These are phyloP conservation scores for Cepphus grylle DNA, from an alignment of 2,113 vertebrate species.

Conservation along the genomic window DNA sequence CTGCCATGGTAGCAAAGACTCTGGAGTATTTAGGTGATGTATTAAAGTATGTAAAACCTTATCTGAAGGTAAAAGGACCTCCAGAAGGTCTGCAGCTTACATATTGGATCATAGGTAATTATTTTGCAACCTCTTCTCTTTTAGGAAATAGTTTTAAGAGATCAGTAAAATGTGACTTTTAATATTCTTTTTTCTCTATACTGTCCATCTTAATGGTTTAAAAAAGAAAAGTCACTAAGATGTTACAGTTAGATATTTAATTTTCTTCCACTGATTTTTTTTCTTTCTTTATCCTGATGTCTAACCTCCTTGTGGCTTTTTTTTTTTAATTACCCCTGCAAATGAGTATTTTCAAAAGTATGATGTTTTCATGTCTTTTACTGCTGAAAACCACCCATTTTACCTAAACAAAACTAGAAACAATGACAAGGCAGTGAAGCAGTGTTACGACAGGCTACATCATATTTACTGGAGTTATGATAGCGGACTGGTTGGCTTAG, in stretches of 20 bases:
- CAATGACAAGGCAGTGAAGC: neutral
- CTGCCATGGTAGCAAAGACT: constrained; percentile 84
- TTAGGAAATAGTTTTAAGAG: neutral
- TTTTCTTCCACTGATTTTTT: neutral
- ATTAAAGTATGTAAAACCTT: constrained; percentile 92
- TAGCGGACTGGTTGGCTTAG: neutral
- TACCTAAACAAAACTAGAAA: constrained; percentile 8
- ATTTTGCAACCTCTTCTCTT: neutral
- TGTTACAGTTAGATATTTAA: neutral
- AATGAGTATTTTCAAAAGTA: constrained; percentile 23
- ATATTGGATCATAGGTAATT: constrained; percentile 87
- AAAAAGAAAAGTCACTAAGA: neutral
- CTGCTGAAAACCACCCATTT: neutral
- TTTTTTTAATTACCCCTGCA: neutral
- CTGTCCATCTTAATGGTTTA: neutral
- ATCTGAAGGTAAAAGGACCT: constrained; percentile 83
- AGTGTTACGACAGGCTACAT: neutral
- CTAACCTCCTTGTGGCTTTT: neutral
- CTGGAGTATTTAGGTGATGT: constrained; percentile 92
- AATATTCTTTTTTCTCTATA: neutral
- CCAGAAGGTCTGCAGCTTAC: constrained; percentile 86
- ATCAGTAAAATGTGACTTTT: neutral
- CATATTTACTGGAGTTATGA: neutral
- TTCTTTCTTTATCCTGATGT: neutral
- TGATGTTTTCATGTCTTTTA: constrained; percentile 24